These are phyloP conservation scores for Sceloporus undulatus DNA, from an alignment of 2,113 vertebrate species.

Conservation along the genomic window DNA sequence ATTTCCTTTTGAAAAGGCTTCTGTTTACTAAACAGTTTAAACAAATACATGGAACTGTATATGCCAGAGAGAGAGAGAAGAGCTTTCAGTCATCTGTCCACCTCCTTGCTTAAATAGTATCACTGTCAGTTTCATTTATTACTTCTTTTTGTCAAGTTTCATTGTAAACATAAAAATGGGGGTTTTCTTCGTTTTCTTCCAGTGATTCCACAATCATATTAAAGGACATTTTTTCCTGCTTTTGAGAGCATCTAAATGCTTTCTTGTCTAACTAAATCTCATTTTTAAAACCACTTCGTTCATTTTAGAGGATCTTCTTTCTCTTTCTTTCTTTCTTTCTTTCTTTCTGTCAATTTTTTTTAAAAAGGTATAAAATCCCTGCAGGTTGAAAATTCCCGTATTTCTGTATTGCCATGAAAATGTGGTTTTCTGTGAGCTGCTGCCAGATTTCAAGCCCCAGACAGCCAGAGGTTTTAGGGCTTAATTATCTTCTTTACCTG, in stretches of 20 bases:
- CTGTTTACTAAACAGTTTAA: conserved; percentile 34
- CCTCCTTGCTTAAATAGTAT: background rate
- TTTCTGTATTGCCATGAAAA: no score
- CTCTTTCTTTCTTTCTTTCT: no score
- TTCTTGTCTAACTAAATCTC: background rate
- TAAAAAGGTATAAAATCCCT: background rate
- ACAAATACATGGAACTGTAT: background rate
- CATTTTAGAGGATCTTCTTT: background rate
- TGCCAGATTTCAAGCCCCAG: no score
- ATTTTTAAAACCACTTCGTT: background rate
- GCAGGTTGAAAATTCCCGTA: background rate
- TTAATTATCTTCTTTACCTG: no score
- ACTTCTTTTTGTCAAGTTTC: background rate
- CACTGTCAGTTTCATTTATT: rapidly evolving
- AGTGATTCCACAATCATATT: rapidly evolving
- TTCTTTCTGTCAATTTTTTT: no score
- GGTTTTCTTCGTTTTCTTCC: rapidly evolving
- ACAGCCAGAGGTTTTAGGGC: no score
- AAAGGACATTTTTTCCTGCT: rapidly evolving
- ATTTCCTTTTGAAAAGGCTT: background rate
- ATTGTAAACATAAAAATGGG: background rate
- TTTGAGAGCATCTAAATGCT: background rate
- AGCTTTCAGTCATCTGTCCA: background rate
- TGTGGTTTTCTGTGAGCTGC: no score
- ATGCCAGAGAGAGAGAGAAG: rapidly evolving